Evolutionary conservation across 30 jellyfish, hydroid and myxozoan species (phyloP), one percentile per base, ranked within the genome.

Genomic region (Turritopsis dohrnii): DNA sequence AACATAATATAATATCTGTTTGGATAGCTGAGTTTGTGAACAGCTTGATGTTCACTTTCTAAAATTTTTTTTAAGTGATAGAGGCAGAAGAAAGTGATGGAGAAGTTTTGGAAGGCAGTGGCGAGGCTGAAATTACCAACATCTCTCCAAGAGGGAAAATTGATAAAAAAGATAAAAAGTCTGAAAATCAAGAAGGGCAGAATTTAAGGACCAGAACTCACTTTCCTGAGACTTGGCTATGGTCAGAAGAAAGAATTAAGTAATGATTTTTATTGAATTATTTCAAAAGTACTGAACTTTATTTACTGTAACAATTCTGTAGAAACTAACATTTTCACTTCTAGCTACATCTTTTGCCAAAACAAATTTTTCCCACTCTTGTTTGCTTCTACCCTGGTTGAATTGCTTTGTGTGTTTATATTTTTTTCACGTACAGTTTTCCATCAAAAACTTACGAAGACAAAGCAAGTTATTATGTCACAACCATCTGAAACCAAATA

Each of bases 201-300:
- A 52, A 18, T n/a, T 31, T 66, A 18, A 84, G 77, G 60, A 87
- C 86, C 53, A 73, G 97, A 69, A 86, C 83, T 7, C 94, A 91
- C 25, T 91, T 91, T 76, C 97, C 96, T 8, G 97, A 91, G 76
- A 91, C 96, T 18, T 91, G 97, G 97, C 85, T 91, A 21, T 91
- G 97, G 97, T 85, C 88, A 3, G 97, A 91, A 21, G 97, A 91
- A 73, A 65, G 29, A 3, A 26, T 91, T 22, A 74, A 29, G 83
- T 79, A 69, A 69, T 23, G 22, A 69, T 7, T 16, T 69, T 69
- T 21, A 23, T 60, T 60, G 73, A 18, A 23, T 60, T 60, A 60
- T 23, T 60, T 23, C 19, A 60, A 21, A 60, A 60, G 73, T 60
- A 60, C 19, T 18, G 21, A 18, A 60, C 19, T 23, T 60, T 60